phyloP scores from a whole-genome alignment of 2,113 vertebrate species.

The Ailurus styani region DNA sequence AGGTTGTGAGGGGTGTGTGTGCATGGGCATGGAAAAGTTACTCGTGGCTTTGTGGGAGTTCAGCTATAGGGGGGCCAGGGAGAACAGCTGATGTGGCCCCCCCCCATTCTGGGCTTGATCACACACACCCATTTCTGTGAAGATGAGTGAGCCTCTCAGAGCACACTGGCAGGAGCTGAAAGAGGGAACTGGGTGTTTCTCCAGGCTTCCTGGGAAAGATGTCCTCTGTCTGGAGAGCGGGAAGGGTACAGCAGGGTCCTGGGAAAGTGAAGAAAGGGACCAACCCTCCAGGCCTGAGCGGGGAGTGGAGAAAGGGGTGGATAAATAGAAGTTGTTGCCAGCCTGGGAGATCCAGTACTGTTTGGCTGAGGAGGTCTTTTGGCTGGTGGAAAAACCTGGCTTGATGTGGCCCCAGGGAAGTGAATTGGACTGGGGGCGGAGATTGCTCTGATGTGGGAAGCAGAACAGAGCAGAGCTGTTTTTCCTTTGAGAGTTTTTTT shows the following conservation, averaged over 20 bases:
- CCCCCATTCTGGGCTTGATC: background rate
- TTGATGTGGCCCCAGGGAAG: conserved; percentile 57
- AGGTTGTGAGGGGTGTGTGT: background rate
- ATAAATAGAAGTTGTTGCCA: background rate
- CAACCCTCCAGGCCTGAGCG: background rate
- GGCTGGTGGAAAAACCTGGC: conserved; percentile 52
- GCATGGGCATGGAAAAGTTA: background rate
- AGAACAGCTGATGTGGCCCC: background rate
- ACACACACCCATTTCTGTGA: background rate
- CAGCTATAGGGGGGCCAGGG: background rate
- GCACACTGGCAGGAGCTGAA: background rate
- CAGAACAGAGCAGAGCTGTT: background rate
- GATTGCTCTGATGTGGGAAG: conserved; percentile 47
- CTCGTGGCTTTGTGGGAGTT: background rate
- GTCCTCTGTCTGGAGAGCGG: background rate
- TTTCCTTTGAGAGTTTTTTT: conserved; percentile 36
- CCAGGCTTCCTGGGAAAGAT: conserved; percentile 53
- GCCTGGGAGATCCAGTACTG: background rate
- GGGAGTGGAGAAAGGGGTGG: background rate
- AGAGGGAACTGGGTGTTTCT: background rate
- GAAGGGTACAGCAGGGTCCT: conserved; percentile 49
- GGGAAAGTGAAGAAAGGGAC: conserved; percentile 55
- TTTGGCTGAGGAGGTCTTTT: background rate
- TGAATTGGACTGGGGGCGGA: conserved; percentile 5
- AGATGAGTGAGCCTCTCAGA: background rate